Conservation (phyloP, 2,888 invertebrate species). For the Galerucella nymphaeae region DNA sequence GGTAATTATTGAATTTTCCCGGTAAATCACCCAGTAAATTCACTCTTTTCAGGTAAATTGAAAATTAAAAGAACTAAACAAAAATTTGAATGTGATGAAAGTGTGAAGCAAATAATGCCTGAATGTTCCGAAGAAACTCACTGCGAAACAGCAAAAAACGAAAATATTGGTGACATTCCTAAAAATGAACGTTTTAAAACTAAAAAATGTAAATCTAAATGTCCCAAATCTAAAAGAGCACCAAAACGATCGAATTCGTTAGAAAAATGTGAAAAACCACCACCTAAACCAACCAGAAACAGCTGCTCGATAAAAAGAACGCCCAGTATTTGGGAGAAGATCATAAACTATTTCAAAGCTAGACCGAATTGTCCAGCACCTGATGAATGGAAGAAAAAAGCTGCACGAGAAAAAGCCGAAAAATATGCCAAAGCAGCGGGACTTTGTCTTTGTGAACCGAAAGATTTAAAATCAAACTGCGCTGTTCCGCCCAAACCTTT, state of each 20-base stretch:
- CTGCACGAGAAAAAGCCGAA: slow-evolving; percentile 53
- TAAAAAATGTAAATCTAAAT: background rate
- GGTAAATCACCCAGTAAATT: no score
- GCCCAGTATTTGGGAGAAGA: slow-evolving; percentile 48
- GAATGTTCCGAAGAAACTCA: background rate
- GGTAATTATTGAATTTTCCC: background rate
- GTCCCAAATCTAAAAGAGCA: background rate
- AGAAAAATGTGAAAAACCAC: background rate
- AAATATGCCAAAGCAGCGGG: slow-evolving; percentile 58
- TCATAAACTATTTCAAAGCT: slow-evolving; percentile 59
- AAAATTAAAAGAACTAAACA: background rate
- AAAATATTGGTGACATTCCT: background rate
- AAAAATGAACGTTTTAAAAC: background rate
- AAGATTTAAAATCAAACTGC: slow-evolving; percentile 20
- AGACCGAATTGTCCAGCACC: slow-evolving; percentile 58
- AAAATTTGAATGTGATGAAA: background rate
- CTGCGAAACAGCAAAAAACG: background rate
- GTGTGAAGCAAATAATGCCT: background rate
- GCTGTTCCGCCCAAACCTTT: slow-evolving; percentile 29
- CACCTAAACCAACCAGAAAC: background rate
- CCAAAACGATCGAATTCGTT: background rate
- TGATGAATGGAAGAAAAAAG: slow-evolving; percentile 55
- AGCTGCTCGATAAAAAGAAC: slow-evolving; percentile 5
- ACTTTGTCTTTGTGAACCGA: slow-evolving; percentile 53
- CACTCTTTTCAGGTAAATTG: background rate